Evolutionary conservation across 2,113 vertebrate species (phyloP).

Genomic region (Podiceps cristatus): DNA sequence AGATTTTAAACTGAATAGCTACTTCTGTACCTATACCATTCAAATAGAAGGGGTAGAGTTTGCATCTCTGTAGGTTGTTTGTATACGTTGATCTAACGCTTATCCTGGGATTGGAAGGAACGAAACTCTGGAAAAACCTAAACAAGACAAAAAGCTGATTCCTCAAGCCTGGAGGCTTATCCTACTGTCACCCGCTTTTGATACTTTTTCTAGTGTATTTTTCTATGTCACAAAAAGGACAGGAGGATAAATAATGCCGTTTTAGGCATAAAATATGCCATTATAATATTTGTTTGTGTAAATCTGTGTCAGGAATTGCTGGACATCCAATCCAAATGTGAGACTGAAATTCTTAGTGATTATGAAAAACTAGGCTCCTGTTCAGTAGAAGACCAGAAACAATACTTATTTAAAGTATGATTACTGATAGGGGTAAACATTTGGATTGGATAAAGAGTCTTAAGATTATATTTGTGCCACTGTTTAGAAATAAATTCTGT

Average conservation of each 20-base stretch:
- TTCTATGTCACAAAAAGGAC: neutral
- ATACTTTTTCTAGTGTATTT: neutral
- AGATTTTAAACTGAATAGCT: neutral
- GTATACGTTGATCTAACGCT: neutral
- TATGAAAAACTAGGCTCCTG: neutral
- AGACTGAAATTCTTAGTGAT: neutral
- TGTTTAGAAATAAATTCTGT: neutral
- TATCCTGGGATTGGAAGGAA: neutral
- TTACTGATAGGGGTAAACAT: neutral
- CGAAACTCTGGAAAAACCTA: neutral
- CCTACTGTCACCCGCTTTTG: neutral
- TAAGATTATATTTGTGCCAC: neutral
- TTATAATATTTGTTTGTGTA: neutral
- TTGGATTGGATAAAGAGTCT: neutral
- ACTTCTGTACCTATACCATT: neutral
- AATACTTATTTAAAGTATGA: neutral
- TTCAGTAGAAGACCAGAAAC: neutral
- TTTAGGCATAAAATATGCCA: neutral
- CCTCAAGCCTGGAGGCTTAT: neutral
- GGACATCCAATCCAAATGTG: neutral
- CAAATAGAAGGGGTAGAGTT: neutral
- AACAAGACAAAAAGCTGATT: neutral
- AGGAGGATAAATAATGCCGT: neutral
- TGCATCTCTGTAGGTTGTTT: neutral
- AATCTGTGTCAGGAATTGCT: neutral